A percentile compares a stretch with the other conserved stretches of the same genome.
Conservation (phyloP, 2,888 invertebrate genomes). For the Hirtodrosophila confusa region DNA sequence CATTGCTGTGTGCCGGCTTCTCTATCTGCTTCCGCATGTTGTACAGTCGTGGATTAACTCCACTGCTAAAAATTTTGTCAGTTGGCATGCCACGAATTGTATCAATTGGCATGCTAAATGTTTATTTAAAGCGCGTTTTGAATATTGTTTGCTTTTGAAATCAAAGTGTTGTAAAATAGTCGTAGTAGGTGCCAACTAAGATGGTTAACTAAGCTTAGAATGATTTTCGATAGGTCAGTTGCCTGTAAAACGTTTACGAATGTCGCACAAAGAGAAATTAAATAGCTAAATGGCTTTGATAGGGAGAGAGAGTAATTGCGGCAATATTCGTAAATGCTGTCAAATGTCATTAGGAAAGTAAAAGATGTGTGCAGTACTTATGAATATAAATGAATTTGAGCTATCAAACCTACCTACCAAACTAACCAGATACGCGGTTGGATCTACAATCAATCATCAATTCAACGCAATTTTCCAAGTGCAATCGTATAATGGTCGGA, state of each 20-base stretch:
- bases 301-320: too few relatives aligned
- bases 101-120: constrained; percentile 3
- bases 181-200: neutral
- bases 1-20: neutral
- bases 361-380: too few relatives aligned
- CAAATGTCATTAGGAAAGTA: too few relatives aligned
- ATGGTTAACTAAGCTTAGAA: neutral
- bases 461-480: constrained; percentile 10
- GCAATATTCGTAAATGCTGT: too few relatives aligned
- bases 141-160: neutral
- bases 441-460: constrained; percentile 43
- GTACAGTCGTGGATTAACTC: constrained; percentile 9
- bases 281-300: too few relatives aligned
- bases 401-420: too few relatives aligned
- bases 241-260: too few relatives aligned
- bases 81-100: neutral
- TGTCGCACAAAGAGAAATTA: too few relatives aligned
- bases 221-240: too few relatives aligned
- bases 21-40: neutral
- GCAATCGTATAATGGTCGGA: constrained; percentile 4
- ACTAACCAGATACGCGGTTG: too few relatives aligned
- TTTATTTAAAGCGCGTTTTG: neutral
- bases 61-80: constrained; percentile 28
- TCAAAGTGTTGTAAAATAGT: neutral
- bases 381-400: too few relatives aligned